Base-by-base conservation (phyloP, 2,888 invertebrate species). In the Pogonocherus hispidulus region DNA sequence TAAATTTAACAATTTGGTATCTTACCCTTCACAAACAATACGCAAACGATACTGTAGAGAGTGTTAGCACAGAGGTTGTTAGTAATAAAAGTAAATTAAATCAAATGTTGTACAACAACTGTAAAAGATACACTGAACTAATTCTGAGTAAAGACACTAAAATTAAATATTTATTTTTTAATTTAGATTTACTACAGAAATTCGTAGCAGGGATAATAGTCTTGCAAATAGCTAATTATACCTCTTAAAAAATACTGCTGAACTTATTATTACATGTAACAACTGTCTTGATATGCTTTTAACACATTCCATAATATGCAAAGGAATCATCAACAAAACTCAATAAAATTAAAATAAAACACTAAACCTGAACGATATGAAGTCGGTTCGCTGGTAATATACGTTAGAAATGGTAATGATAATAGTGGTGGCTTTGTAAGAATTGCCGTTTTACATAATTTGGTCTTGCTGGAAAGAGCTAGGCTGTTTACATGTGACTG, bases 141-240 rank as follows among this genome's bases (percentile, higher is more conserved):
- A 41, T 2, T 14, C 41, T 16, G 1, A 3, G 2, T 41, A 41
- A 27, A 41, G n/a, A 14, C 5, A 41, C 3, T 41, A 5, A 41
- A 41, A 41, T 41, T 41, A 41, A 41, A 41, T 41, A 41, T 41
- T 41, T 41, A 41, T n/a, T n/a, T 16, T 41, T 41, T n/a, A 41
- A 41, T 41, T 41, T 41, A 4, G n/a, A n/a, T 14, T 16, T 14
- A n/a, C 41, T 5, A 14, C 41, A 3, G 11, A 14, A 14, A 16
- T n/a, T 5, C 41, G 5, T 41, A 41, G 1, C 41, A 41, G 14
- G 16, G 41, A 14, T n/a, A n/a, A n/a, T n/a, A n/a, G n/a, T n/a
- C n/a, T n/a, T n/a, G n/a, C n/a, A n/a, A n/a, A n/a, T n/a, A n/a
- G n/a, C n/a, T n/a, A n/a, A n/a, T n/a, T n/a, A n/a, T n/a, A n/a